Evolutionary conservation across 2,888 invertebrate genomes (phyloP), one percentile per base, ranked within the genome.

Genomic region (Atherix ibis): DNA sequence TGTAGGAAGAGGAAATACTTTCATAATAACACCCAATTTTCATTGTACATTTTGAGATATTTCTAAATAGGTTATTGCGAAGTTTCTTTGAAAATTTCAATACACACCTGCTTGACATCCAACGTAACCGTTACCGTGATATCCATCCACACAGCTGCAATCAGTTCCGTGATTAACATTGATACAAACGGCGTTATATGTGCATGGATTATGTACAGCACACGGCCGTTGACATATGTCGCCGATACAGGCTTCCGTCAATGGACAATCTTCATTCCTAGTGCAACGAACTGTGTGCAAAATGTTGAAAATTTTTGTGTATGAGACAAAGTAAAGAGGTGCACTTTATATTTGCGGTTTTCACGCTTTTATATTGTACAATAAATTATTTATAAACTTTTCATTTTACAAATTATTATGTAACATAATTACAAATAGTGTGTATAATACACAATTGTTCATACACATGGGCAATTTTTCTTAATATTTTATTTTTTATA

Each of bases 121-220:
- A 30, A 81, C 70, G 49, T 79, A 80, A 50, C 84, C 85, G 52
- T 87, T 83, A 53, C 89, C 89, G 58, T 83, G 79, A 58, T 73
- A 87, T 43, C 84, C 85, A 59, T 85, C 82, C 29, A 72, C 68
- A 53, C 88, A 88, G 55, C 76, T 80, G 59, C 88, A 88, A 52
- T 84, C 83, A 16, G 82, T 77, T 44, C 77, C 80, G 54, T 88
- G 88, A 50, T 85, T 83, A 34, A 80, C 80, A 61, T 87, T 87
- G 62, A 83, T 73, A 64, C 89, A 89, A 44, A 82, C 72, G 36
- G 87, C 84, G 56, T 85, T 77, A 48, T 71, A 71, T 45, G 75
- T 75, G 54, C 89, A 89, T 34, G 87, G 87, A 54, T 85, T 80
- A 54, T 76, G 77, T 49, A 82, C 70, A 53, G 76, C 79, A 62